Evolutionary conservation across 2,113 vertebrate genomes (phyloP).

Genomic region (Lophura nycthemera): DNA sequence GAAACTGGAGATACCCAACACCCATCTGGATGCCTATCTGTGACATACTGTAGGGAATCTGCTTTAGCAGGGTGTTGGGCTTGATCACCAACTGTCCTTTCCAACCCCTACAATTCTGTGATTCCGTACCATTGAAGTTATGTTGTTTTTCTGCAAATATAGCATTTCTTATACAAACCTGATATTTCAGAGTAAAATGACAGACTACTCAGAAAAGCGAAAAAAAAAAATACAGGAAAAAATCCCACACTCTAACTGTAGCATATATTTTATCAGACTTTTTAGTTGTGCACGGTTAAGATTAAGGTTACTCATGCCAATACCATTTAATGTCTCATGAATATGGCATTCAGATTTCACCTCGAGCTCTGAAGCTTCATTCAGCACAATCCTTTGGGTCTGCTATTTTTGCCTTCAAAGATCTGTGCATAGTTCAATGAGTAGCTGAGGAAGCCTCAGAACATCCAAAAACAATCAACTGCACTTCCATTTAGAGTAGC

Average conservation of each 20-base stretch:
- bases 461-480: not conserved
- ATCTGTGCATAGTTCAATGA: not conserved
- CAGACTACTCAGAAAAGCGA: not conserved
- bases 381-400: not conserved
- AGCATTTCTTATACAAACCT: not conserved
- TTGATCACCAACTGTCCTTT: too few relatives aligned
- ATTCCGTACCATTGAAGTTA: not conserved
- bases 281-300: not conserved
- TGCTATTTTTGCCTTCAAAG: not conserved
- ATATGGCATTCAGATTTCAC: not conserved
- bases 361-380: not conserved
- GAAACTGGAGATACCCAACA: not conserved
- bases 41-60: too few relatives aligned
- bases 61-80: too few relatives aligned
- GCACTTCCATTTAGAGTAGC: not conserved
- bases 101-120: too few relatives aligned
- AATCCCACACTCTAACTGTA: not conserved
- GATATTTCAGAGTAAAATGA: not conserved
- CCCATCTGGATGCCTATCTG: too few relatives aligned
- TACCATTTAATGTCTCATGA: not conserved
- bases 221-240: not conserved
- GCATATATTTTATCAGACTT: not conserved
- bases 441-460: not conserved
- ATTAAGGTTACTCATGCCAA: not conserved
- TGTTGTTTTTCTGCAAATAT: constrained; percentile 2